Conservation (phyloP, 2,888 invertebrate genomes). For the Spodoptera exigua region DNA sequence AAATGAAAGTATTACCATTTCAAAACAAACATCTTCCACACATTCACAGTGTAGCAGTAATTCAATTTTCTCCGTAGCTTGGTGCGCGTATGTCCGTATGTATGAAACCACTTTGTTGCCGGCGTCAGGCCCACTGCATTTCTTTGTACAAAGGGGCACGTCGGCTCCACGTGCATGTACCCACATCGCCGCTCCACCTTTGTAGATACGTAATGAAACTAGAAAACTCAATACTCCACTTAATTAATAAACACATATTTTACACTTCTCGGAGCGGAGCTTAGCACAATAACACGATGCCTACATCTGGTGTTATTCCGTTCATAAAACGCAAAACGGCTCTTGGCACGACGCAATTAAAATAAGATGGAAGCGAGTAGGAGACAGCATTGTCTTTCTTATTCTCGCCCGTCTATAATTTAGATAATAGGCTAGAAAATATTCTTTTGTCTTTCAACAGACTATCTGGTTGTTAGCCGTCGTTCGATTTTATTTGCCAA, state of each 20-base stretch:
- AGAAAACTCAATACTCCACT: conserved; percentile 52
- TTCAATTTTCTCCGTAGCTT: conserved; percentile 53
- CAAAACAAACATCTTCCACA: conserved; percentile 31
- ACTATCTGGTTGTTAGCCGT: conserved; percentile 78
- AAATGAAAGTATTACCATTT: conserved; percentile 4
- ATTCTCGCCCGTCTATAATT: conserved; percentile 81
- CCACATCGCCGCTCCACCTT: conserved; percentile 63
- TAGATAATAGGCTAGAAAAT: conserved; percentile 88
- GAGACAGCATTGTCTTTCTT: conserved; percentile 77
- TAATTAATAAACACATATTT: conserved; percentile 58
- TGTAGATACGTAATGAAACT: conserved; percentile 64
- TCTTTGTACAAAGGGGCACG: conserved; percentile 79
- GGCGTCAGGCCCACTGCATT: conserved; percentile 69
- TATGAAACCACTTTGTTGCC: conserved; percentile 77
- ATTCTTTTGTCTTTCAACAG: conserved; percentile 83
- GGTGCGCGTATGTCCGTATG: conserved; percentile 46
- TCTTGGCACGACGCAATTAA: conserved; percentile 80
- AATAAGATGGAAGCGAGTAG: conserved; percentile 75
- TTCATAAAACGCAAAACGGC: conserved; percentile 79
- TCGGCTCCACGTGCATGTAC: conserved; percentile 67
- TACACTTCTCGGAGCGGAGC: conserved; percentile 37
- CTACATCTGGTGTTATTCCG: conserved; percentile 70
- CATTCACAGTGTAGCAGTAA: conserved; percentile 38
- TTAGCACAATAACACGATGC: conserved; percentile 68
- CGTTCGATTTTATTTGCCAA: conserved; percentile 78